Evolutionary conservation across 2,888 invertebrate genomes (phyloP), one percentile per base, ranked within the genome.

Genomic region (Dynastes grantii): DNA sequence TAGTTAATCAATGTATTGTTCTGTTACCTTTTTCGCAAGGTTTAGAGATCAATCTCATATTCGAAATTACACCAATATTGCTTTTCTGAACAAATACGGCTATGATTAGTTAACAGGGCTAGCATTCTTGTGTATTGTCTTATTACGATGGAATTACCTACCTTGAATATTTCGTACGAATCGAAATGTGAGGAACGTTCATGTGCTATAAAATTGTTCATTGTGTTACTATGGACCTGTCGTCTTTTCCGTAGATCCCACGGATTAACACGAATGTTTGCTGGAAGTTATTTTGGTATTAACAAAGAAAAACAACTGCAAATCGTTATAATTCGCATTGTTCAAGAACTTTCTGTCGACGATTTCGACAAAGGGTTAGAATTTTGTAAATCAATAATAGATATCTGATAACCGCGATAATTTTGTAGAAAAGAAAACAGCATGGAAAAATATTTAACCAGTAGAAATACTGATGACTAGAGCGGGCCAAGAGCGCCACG

Each of bases 91-190:
- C 65, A 8, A 71, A 53, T 8, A 37, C 16, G 13, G 22, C 27
- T 11, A 45, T 45, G 45, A 11, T 45, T 11, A 45, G 11, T 45
- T 45, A 45, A 45, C 11, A 8, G 45, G 11, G 0, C 11, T 45
- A 45, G 5, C 32, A 4, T 32, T 32, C 32, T 45, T 16, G 16
- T 16, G 16, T 16, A 16, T 2, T 45, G 1, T 45, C 5, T 45
- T 9, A 2, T 8, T 40, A 9, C 4, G 9, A 9, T 40, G 40
- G 40, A 40, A 40, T 45, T 1, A 45, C 11, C 9, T 84, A 88
- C 88, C 81, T 85, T 85, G 81, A 88, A 87, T 49, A 86, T 83
- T 80, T 88, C 88, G 78, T 84, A 86, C 2, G 86, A 81, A 79
- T 88, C 87, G 79, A 82, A 86, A 80, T 88, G 87, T 80, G 85